Base-by-base conservation (phyloP, 2,888 invertebrate species). In the Polyommatus icarus region DNA sequence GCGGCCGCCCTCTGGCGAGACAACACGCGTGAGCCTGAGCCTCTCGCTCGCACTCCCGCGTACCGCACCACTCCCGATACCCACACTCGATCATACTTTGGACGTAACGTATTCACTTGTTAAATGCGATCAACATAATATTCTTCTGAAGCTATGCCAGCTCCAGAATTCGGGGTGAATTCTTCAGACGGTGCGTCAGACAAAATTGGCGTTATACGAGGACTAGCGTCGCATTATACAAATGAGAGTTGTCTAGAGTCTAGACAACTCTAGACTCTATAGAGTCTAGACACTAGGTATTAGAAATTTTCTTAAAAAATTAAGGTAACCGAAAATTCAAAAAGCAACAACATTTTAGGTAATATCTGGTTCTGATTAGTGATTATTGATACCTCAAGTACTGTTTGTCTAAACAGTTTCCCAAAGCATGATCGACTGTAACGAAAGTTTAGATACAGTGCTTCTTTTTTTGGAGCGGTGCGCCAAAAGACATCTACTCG, bases 1-100 rank as follows among this genome's bases (percentile, higher is more conserved):
- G 86, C 87, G 87, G 84, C 87, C 89, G 87, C 89, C 88, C 87
- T 67, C 67, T 87, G 90, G 88, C 90, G 86, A 88, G 84, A 86
- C 82, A 73, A 73, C 77, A 77, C 77, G 73, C 84, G 83, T 84
- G 81, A 82, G 81, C 82, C 83, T 83, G 86, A 83, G 83, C 83
- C 83, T 80, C 80, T 78, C 82, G 81, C 82, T 78, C 82, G 80
- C 82, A 80, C 82, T 80, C 83, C 80, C 82, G 81, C 83, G 77
- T 71, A 79, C 81, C 76, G 78, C 81, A 82, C 79, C 82, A 81
- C 83, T 81, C 81, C 80, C 46, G n/a, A 32, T 18, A 50, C 50
- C 76, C 71, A 46, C 76, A 57, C 40, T 57, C 77, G 73, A 59
- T 75, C 54, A 75, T 75, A 18, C 40, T 67, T 67, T 67, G 29